Evolutionary conservation across 1,140 invertebrate species (phyloP).

Genomic region (Atta cephalotes): DNA sequence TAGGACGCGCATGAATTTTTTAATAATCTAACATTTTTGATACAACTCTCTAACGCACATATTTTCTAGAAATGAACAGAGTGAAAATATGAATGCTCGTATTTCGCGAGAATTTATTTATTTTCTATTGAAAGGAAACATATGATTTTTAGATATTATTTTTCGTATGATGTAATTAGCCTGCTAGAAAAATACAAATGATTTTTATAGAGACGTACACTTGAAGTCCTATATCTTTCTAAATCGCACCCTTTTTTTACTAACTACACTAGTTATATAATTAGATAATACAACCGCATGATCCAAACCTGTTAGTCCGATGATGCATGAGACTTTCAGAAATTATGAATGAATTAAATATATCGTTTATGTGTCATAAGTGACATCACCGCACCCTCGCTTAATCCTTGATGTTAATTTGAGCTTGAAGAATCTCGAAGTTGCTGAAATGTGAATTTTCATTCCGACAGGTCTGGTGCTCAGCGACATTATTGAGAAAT

Average conservation of each 20-base stretch:
- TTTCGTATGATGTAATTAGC: not conserved
- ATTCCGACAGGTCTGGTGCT: constrained; percentile 94
- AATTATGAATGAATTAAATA: constrained; percentile 15
- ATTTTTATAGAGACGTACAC: constrained; percentile 24
- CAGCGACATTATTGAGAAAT: constrained; percentile 98
- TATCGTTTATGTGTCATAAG: constrained; percentile 6
- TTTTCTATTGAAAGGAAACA: not conserved
- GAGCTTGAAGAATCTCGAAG: not conserved
- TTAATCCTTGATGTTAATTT: constrained; percentile 19
- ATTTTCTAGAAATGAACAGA: not conserved
- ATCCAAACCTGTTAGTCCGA: not conserved
- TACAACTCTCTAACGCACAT: constrained; percentile 7
- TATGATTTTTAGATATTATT: not conserved
- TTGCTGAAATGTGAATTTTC: constrained; percentile 33
- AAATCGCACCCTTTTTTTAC: constrained; percentile 5
- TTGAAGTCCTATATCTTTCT: not conserved
- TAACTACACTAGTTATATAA: not conserved
- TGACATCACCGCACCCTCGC: constrained; percentile 19
- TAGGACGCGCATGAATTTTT: constrained; percentile 48
- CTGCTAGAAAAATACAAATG: not conserved
- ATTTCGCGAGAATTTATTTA: constrained; percentile 1
- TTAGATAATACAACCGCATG: constrained; percentile 42
- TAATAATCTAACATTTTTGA: constrained; percentile 6
- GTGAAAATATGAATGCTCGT: constrained; percentile 9
- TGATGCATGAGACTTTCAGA: constrained; percentile 35